Evolutionary conservation across 2,888 invertebrate genomes (phyloP), one percentile per base, ranked within the genome.

Genomic region (Monochamus alternatus): DNA sequence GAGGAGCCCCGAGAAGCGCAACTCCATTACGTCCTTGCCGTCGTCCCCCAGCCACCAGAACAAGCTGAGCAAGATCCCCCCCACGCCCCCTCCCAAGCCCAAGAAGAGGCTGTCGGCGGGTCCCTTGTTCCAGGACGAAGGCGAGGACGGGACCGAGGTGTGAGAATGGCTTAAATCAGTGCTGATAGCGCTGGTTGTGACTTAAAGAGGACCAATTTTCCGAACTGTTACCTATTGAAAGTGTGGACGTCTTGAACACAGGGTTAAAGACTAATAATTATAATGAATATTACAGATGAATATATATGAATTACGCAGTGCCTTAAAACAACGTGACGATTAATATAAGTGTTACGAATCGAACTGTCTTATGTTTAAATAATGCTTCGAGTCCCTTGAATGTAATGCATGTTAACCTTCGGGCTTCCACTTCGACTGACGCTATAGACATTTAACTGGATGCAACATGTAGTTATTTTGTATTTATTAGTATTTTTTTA

Each of bases 141-240:
- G 95, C 43, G 96, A 96, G 87, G 96, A 96, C 83, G 96, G 96
- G 81, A 96, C 96, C 84, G 96, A 96, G 91, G 96, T 96, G 91
- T 95, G 93, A 91, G 90, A 89, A 83, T 88, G 87, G 87, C 88
- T 89, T 85, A 87, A 87, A 85, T 86, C 87, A 86, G 87, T 87
- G 85, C 85, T 87, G 63, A 75, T 79, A 75, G 86, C 85, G 82
- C 87, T 88, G 85, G 86, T 88, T 82, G 83, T 75, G 71, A 74
- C 74, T 66, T 75, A 78, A 78, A 75, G 80, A 76, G 81, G 83
- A 84, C 82, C 81, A 84, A 81, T 75, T 69, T 67, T 77, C n/a
- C 14, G 58, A 69, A 44, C 10, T 22, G 43, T 59, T 69, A 69
- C 47, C 62, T 71, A 71, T 62, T 73, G 64, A 67, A 60, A 65